These are phyloP conservation scores for Timandra comae DNA, from an alignment of 2,888 invertebrate species.

Conservation along the genomic window DNA sequence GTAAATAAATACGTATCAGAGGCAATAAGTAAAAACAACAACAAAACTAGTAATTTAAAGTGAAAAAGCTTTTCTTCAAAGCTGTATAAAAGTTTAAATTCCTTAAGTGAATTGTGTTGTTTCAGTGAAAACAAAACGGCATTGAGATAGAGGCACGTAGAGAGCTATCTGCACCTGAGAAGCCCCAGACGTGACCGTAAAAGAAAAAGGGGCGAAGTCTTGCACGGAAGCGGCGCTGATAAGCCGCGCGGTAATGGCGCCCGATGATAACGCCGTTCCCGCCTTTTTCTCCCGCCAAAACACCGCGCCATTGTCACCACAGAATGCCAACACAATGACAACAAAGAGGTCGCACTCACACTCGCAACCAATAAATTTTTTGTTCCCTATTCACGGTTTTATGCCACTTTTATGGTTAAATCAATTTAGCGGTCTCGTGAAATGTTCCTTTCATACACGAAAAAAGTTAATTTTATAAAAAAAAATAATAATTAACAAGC, in stretches of 20 bases:
- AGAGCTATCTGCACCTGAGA: slow-evolving; percentile 47
- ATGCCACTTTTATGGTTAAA: slow-evolving; percentile 35
- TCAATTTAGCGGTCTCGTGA: slow-evolving; percentile 18
- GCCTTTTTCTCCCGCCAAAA: slow-evolving; percentile 74
- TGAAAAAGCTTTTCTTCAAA: no score
- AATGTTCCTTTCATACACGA: slow-evolving; percentile 9
- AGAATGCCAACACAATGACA: slow-evolving; percentile 61
- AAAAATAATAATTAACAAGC: no score
- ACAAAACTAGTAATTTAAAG: no score
- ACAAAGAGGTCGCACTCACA: slow-evolving; percentile 39
- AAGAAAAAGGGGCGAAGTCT: slow-evolving; percentile 71
- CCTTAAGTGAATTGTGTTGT: no score
- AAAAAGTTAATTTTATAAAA: no score
- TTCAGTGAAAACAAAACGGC: slow-evolving; percentile 24
- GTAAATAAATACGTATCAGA: no score
- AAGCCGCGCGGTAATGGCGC: slow-evolving; percentile 72
- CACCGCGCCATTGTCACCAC: slow-evolving; percentile 63
- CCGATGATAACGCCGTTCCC: slow-evolving; percentile 69
- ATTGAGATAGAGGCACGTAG: slow-evolving; percentile 32
- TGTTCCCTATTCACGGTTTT: slow-evolving; percentile 42
- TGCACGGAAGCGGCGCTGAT: slow-evolving; percentile 65
- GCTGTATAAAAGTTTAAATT: no score
- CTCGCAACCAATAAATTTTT: slow-evolving; percentile 54
- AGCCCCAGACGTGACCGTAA: slow-evolving; percentile 68
- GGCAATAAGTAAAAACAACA: no score